Evolutionary conservation across 2,113 vertebrate genomes (phyloP).

Genomic region (Gambusia holbrooki): DNA sequence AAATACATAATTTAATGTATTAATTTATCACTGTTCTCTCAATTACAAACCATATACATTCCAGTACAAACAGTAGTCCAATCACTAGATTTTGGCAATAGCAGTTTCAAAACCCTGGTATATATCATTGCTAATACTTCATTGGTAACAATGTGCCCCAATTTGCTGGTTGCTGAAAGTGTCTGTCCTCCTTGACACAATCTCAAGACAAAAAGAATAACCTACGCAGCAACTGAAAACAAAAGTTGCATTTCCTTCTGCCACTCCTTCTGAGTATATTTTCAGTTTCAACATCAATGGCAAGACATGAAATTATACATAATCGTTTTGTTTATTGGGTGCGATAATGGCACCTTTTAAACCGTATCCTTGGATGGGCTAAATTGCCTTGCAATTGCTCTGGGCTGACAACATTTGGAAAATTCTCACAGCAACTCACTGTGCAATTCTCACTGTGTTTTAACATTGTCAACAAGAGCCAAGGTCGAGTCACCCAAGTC

Average conservation of each 20-base stretch:
- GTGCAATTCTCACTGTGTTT: slow-evolving; percentile 22
- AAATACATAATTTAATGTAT: neutral
- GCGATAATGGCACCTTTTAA: slow-evolving; percentile 73
- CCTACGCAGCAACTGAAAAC: slow-evolving; percentile 14
- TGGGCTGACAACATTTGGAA: slow-evolving; percentile 58
- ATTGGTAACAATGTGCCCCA: neutral
- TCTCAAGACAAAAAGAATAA: slow-evolving; percentile 18
- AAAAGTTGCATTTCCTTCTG: slow-evolving; percentile 33
- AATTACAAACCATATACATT: neutral
- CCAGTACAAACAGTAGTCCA: neutral
- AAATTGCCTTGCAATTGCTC: slow-evolving; percentile 76
- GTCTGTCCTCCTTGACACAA: slow-evolving; percentile 2
- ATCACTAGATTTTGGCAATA: neutral
- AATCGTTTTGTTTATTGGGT: slow-evolving; percentile 72
- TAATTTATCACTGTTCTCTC: neutral
- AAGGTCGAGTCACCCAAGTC: slow-evolving; percentile 5
- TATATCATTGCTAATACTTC: neutral
- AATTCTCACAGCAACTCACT: slow-evolving; percentile 15
- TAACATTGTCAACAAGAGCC: slow-evolving; percentile 10
- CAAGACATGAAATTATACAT: slow-evolving; percentile 69
- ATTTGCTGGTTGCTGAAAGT: neutral
- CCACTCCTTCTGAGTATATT: slow-evolving; percentile 44
- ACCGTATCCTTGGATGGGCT: slow-evolving; percentile 37
- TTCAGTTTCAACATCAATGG: slow-evolving; percentile 56
- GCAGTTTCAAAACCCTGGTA: neutral